Evolutionary conservation across 2,888 invertebrate genomes (phyloP), one percentile per base, ranked within the genome.

Genomic region (Perdita meconis): DNA sequence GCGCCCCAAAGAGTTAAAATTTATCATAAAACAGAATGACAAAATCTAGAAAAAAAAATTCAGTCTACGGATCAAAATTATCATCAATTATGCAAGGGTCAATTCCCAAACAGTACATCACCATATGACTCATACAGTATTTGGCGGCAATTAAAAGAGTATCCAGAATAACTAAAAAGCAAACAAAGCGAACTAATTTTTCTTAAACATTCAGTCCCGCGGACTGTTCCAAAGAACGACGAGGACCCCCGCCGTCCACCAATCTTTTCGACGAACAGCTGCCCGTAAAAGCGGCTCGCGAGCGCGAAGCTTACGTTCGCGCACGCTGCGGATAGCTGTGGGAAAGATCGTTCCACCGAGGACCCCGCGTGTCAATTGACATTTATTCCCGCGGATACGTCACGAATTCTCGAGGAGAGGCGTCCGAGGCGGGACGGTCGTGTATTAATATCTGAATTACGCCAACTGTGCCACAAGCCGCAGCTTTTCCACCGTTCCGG

Each of bases 321-420:
- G n/a, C n/a, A 16, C 47, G 53, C 24, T 24, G 55, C 65, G 63
- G 47, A 75, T 71, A 60, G 60, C 57, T 85, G 72, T 78, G 81
- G 80, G 81, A 83, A 81, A 82, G 80, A 84, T 73, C 81, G 77
- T 76, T 80, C 80, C 80, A 81, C 83, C 78, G 76, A 56, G 79
- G 67, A 78, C 73, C 73, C 60, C 69, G 76, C 76, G 74, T 84
- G 88, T 86, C 88, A 88, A 88, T 88, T 88, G 88, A 86, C 80
- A 82, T 84, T 88, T 82, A 84, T 82, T 83, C 79, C 66, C 60
- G 65, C 8, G 64, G 75, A 83, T 81, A 79, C 83, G 85, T 81
- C 85, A 85, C 66, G 72, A 83, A 83, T 81, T 84, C 80, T 55
- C 76, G 67, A 64, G 68, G 30, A 71, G 78, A 64, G 64, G 40